A percentile compares a stretch with the other conserved stretches of the same genome.
Conservation (phyloP, 2,797 vertebrate genomes). For the Stomatorhinus walkeri region DNA sequence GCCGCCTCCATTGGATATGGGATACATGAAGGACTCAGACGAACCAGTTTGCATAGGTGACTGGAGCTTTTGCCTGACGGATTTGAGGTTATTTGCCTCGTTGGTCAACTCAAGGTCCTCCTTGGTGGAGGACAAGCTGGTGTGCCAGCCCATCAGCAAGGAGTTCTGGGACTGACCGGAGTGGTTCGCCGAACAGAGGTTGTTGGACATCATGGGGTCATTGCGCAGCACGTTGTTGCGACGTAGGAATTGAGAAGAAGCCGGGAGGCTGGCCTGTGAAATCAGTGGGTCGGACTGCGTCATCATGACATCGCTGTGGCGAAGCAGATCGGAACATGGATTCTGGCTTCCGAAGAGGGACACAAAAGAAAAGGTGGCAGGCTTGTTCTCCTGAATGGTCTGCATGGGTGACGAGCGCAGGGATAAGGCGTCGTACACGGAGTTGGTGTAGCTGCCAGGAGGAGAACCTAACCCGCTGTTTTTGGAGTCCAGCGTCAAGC, state of each 20-base stretch:
- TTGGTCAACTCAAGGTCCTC: constrained; percentile 64
- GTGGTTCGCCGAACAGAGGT: constrained; percentile 59
- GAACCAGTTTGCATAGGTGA: constrained; percentile 85
- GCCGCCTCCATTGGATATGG: constrained; percentile 64
- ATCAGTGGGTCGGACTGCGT: constrained; percentile 94
- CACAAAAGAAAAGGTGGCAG: constrained; percentile 86
- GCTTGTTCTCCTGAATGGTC: constrained; percentile 98
- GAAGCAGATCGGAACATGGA: constrained; percentile 77
- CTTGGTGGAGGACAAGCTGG: constrained; percentile 79
- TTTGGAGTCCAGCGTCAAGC: constrained; percentile 84
- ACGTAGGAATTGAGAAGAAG: constrained; percentile 82
- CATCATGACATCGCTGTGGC: constrained; percentile 87
- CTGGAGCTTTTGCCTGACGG: constrained; percentile 77
- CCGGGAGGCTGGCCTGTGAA: constrained; percentile 89
- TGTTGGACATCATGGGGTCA: constrained; percentile 75
- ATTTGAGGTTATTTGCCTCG: constrained; percentile 65
- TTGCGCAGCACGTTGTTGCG: constrained; percentile 79
- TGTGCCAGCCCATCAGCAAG: constrained; percentile 74
- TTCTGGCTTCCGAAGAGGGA: constrained; percentile 84
- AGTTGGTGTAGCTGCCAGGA: constrained; percentile 72
- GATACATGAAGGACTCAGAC: constrained; percentile 71
- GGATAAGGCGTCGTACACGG: constrained; percentile 79
- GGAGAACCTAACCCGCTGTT: constrained; percentile 76
- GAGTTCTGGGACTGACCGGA: constrained; percentile 69
- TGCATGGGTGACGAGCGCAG: constrained; percentile 96